Percentiles rank a stretch among this genome's conserved stretches.
Evolutionary conservation across 2,888 invertebrate genomes (phyloP).

Genomic region (Lysandra bellargus): DNA sequence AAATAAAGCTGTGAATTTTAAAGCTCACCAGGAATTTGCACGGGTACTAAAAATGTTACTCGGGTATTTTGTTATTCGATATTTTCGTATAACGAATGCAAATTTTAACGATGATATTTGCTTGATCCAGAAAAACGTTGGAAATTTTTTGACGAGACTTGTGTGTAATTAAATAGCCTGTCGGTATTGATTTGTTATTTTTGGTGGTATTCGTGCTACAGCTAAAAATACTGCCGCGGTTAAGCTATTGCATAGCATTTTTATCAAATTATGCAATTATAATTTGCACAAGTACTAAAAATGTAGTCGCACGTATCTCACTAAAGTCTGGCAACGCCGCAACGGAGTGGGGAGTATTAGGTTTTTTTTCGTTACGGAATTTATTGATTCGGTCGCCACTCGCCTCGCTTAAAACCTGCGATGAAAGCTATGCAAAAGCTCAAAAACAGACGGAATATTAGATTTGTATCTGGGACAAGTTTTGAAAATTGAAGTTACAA

Average conservation of each 20-base stretch:
- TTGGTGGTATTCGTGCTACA: background rate
- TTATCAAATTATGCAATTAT: too few relatives aligned
- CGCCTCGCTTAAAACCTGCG: too few relatives aligned
- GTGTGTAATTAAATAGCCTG: background rate
- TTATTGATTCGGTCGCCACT: too few relatives aligned
- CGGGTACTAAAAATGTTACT: slow-evolving; percentile 42
- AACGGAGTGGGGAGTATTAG: too few relatives aligned
- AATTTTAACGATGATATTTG: slow-evolving; percentile 6
- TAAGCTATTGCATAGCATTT: too few relatives aligned
- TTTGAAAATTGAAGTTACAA: background rate
- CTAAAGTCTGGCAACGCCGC: too few relatives aligned
- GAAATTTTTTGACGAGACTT: background rate
- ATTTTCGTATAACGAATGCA: background rate
- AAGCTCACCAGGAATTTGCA: slow-evolving; percentile 59
- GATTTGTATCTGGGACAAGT: background rate
- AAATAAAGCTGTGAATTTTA: slow-evolving; percentile 67
- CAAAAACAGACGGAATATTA: background rate
- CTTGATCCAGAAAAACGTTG: background rate
- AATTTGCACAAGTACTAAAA: too few relatives aligned
- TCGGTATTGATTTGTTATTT: background rate
- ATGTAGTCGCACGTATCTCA: too few relatives aligned
- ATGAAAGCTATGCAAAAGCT: too few relatives aligned
- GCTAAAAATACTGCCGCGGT: too few relatives aligned
- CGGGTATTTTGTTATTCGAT: background rate
- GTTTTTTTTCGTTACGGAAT: too few relatives aligned